A percentile compares a stretch with the other conserved stretches of the same genome.
Conservation (phyloP, 2,113 vertebrate species). For the Myiozetetes cayanensis region DNA sequence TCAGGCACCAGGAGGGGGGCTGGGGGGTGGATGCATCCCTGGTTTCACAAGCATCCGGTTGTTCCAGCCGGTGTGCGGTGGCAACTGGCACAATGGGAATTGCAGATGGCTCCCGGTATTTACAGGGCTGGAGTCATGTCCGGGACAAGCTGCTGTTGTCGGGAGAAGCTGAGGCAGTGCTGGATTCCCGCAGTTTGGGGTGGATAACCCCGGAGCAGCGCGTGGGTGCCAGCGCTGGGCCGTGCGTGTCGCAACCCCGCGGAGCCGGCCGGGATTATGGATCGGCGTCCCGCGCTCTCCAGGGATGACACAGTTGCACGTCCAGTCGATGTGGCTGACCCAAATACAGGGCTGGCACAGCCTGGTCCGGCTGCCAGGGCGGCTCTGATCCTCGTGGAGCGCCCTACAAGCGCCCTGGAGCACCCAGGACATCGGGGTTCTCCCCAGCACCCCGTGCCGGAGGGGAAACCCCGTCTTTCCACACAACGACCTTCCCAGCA, state of each 20-base stretch:
- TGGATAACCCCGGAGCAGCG: accelerated
- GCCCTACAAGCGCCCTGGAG: background rate
- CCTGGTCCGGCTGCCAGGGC: background rate
- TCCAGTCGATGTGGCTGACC: constrained; percentile 24
- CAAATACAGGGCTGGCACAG: background rate
- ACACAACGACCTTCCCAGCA: background rate
- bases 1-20: background rate
- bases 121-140: background rate
- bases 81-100: background rate
- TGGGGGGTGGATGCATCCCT: background rate
- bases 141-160: background rate
- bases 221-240: accelerated
- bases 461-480: background rate
- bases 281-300: background rate
- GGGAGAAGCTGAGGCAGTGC: accelerated
- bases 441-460: no score
- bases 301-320: constrained; percentile 32
- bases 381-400: background rate
- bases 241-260: accelerated
- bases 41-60: background rate
- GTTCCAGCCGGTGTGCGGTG: background rate
- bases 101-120: constrained; percentile 19
- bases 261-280: background rate
- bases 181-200: background rate
- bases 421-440: accelerated